Conservation (phyloP, 2,797 vertebrate genomes). For the Malacoctenus gilli region DNA sequence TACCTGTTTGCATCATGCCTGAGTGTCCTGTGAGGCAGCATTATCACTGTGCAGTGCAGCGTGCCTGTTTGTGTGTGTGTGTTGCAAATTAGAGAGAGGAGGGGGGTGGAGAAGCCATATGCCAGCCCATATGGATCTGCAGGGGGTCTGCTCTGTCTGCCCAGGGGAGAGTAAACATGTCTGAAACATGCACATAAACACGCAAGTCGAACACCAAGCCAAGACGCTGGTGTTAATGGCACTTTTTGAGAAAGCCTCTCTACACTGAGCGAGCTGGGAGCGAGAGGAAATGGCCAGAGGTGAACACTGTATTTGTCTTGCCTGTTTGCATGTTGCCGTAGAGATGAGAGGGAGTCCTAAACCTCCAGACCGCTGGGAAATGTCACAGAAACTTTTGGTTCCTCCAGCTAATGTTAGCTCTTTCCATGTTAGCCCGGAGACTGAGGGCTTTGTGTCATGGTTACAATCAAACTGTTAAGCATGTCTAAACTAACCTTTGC, state of each 20-base stretch:
- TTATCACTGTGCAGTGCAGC: slow-evolving; percentile 33
- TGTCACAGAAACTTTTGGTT: too few species aligned
- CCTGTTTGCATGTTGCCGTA: too few species aligned
- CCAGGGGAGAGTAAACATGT: slow-evolving; percentile 70
- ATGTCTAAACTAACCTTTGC: too few species aligned
- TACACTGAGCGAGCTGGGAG: slow-evolving; percentile 16
- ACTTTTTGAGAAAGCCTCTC: slow-evolving; percentile 54
- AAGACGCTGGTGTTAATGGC: slow-evolving; percentile 44
- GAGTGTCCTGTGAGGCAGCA: slow-evolving; percentile 21
- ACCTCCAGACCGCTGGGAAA: too few species aligned
- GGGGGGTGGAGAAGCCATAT: slow-evolving; percentile 61
- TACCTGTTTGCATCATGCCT: slow-evolving; percentile 55
- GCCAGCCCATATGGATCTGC: slow-evolving; percentile 71
- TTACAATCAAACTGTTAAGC: too few species aligned
- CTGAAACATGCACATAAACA: slow-evolving; percentile 59
- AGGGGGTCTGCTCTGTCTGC: slow-evolving; percentile 61
- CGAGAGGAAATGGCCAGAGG: slow-evolving; percentile 27
- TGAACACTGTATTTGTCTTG: slow-evolving; percentile 39
- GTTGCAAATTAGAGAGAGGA: slow-evolving; percentile 19
- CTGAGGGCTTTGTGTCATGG: too few species aligned
- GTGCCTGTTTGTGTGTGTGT: slow-evolving; percentile 10
- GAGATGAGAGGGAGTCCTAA: too few species aligned
- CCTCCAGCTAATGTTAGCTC: too few species aligned
- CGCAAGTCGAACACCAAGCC: slow-evolving; percentile 40
- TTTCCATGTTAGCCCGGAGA: too few species aligned